phyloP scores from a whole-genome alignment of 1,140 invertebrate genomes.

The Myzus persicae region DNA sequence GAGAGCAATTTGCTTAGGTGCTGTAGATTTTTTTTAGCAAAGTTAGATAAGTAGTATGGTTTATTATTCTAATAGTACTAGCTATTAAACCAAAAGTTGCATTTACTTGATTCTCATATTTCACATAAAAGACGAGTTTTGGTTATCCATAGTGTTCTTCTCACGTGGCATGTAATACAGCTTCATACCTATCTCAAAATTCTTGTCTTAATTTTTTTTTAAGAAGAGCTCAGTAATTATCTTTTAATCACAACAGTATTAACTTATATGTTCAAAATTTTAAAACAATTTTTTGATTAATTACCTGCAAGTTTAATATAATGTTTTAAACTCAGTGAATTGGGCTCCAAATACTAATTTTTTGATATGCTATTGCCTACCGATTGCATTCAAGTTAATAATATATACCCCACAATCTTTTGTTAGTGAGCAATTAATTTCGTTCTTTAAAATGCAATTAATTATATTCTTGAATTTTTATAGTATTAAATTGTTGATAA shows the following conservation, averaged over 20 bases:
- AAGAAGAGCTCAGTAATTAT: too few relatives aligned
- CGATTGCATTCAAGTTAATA: background rate
- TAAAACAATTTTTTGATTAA: too few relatives aligned
- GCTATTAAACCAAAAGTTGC: background rate
- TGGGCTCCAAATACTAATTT: background rate
- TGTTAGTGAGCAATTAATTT: background rate
- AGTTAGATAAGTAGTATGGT: background rate
- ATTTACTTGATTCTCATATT: background rate
- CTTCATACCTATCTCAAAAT: too few relatives aligned
- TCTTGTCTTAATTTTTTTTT: too few relatives aligned
- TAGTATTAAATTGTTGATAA: background rate
- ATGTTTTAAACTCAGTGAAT: background rate
- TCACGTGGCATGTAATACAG: too few relatives aligned
- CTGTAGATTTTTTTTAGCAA: background rate
- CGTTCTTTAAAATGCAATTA: too few relatives aligned
- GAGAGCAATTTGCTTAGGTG: background rate
- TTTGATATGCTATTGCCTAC: background rate
- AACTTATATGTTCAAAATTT: too few relatives aligned
- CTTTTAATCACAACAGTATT: too few relatives aligned
- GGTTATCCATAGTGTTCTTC: too few relatives aligned
- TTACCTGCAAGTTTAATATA: too few relatives aligned
- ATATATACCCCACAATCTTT: background rate
- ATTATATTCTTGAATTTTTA: too few relatives aligned
- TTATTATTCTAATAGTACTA: background rate
- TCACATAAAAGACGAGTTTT: too few relatives aligned